These are phyloP conservation scores for Myotis lucifugus DNA, from an alignment of 2,113 vertebrate species.

Conservation along the genomic window DNA sequence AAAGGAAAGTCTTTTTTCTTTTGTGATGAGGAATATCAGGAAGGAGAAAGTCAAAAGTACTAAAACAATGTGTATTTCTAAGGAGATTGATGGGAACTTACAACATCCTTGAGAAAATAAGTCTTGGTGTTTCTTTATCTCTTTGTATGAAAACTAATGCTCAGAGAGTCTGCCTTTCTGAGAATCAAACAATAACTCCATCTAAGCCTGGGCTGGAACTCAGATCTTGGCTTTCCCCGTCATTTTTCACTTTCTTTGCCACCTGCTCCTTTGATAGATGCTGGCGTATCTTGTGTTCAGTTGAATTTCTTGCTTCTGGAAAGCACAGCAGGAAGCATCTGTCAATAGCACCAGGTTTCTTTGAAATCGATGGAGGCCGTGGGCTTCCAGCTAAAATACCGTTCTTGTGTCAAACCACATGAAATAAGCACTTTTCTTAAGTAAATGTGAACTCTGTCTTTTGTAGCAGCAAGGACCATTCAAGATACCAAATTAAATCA, in stretches of 20 bases:
- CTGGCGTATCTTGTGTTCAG: neutral
- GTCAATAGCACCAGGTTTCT: conserved; percentile 30
- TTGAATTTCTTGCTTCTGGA: conserved; percentile 40
- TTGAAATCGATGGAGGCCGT: conserved; percentile 32
- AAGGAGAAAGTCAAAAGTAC: neutral
- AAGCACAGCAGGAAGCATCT: conserved; percentile 12
- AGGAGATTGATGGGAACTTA: conserved; percentile 16
- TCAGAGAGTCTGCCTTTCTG: conserved; percentile 47
- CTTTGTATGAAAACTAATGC: conserved; percentile 13
- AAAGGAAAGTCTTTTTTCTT: conserved; percentile 13
- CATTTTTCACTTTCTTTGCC: neutral
- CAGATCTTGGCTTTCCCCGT: neutral
- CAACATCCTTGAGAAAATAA: conserved; percentile 35
- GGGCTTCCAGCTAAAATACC: conserved; percentile 8
- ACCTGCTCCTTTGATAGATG: conserved; percentile 20
- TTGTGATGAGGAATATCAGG: neutral
- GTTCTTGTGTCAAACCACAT: conserved; percentile 37
- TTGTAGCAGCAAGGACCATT: conserved; percentile 13
- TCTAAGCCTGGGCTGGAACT: neutral
- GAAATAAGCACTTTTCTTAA: conserved; percentile 61
- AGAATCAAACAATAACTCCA: conserved; percentile 34
- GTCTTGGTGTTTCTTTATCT: neutral
- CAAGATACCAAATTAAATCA: conserved; percentile 27
- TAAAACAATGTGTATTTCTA: conserved; percentile 38
- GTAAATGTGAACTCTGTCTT: conserved; percentile 57